phyloP scores from a whole-genome alignment of 1,140 invertebrate genomes.

The Planococcus citri region DNA sequence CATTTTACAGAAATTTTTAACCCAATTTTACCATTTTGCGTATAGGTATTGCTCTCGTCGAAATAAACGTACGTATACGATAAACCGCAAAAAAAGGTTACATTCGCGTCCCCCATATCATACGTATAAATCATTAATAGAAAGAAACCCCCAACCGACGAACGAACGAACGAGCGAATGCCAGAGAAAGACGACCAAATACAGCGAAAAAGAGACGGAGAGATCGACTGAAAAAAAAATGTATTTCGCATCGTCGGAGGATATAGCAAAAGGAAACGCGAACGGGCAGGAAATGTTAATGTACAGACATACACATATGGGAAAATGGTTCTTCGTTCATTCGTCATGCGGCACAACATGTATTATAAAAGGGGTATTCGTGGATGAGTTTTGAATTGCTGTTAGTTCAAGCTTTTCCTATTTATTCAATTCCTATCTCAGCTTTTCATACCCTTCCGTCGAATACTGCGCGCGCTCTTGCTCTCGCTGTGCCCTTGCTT shows the following conservation, averaged over 20 bases:
- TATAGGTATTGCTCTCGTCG: too few species aligned
- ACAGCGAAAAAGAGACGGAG: background rate
- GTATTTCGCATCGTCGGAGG: background rate
- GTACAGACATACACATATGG: background rate
- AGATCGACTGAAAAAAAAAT: background rate
- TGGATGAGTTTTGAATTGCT: conserved; percentile 3
- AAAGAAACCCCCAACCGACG: too few species aligned
- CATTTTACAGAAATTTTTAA: too few species aligned
- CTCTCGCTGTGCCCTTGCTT: background rate
- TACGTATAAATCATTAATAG: background rate
- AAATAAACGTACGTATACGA: too few species aligned
- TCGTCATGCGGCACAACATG: background rate
- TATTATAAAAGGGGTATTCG: background rate
- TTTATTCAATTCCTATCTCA: background rate
- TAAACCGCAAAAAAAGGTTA: too few species aligned
- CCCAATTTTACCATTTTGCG: too few species aligned
- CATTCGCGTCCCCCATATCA: background rate
- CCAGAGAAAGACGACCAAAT: too few species aligned
- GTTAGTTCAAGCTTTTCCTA: conserved; percentile 3
- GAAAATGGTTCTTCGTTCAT: conserved; percentile 2
- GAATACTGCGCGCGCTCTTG: background rate
- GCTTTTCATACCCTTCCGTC: too few species aligned
- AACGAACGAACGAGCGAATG: too few species aligned
- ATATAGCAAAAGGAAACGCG: conserved; percentile 6
- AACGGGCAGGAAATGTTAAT: conserved; percentile 6